Percentiles rank a stretch among this genome's conserved stretches.
Evolutionary conservation across 2,888 invertebrate genomes (phyloP).

Genomic region (Chrysodeixis includens): DNA sequence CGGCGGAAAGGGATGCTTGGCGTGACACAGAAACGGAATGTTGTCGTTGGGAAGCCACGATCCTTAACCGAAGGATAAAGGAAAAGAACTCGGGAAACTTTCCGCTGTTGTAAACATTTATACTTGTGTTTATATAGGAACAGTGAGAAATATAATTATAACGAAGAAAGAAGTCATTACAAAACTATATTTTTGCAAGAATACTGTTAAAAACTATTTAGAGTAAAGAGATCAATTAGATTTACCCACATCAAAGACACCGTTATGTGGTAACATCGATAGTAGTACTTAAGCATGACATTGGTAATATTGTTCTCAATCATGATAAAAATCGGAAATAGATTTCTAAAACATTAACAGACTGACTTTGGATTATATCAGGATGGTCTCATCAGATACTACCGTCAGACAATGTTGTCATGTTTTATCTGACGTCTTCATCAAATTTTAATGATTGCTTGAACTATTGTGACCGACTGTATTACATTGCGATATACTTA

Average conservation of each 20-base stretch:
- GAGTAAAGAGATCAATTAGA: background rate
- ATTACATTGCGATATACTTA: constrained; percentile 72
- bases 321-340: constrained; percentile 24
- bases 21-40: constrained; percentile 5
- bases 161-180: background rate
- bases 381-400: constrained; percentile 46
- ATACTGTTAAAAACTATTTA: background rate
- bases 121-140: background rate
- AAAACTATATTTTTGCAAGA: background rate
- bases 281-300: constrained; percentile 4
- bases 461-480: constrained; percentile 62
- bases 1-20: constrained; percentile 3
- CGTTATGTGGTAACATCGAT: background rate
- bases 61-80: background rate
- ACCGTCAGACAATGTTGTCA: constrained; percentile 58
- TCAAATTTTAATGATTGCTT: constrained; percentile 65
- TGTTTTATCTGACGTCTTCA: constrained; percentile 70
- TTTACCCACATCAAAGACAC: background rate
- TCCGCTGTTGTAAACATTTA: background rate
- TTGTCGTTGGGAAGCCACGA: constrained; percentile 1
- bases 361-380: constrained; percentile 33
- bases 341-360: constrained; percentile 39
- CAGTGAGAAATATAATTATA: background rate
- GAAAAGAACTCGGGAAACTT: background rate
- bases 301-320: background rate